Base-by-base conservation (phyloP, 1,140 invertebrate species). In the Meloidogyne hapla region DNA sequence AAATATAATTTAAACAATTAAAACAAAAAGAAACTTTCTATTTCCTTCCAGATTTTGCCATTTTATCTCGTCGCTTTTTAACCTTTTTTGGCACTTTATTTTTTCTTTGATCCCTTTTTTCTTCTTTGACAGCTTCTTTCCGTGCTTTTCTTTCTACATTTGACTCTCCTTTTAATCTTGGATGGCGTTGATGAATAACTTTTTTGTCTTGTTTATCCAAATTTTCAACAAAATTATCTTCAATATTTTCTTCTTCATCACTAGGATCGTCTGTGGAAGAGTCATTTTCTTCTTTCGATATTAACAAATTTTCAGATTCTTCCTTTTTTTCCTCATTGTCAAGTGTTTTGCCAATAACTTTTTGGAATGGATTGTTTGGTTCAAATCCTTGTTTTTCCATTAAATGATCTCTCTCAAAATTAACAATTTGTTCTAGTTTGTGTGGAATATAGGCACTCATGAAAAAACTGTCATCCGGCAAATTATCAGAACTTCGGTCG, bases 371-470 rank as follows among this genome's bases (percentile, higher is more conserved):
- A 74, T 92, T 90, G 28, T 90, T 89, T 68, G 79, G 76, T 40
- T 88, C 83, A 38, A 92, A 90, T 71, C 93, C 93, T 77, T 91
- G 89, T 88, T 93, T 93, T 0, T 91, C 91, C 81, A 93, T 90
- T 69, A 90, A 90, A 68, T 93, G 92, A 88, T 99, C 95, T 65
- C 93, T 88, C 88, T 98, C 96, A 88, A 92, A 92, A 88, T 98
- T 91, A 33, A 93, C 91, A 15, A 96, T 92, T 89, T 98, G 92
- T 81, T 92, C 92, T n/a, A 99, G 89, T 79, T 92, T 92, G 88
- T 96, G 92, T 25, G 96, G 96, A 88, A 99, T 98, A 85, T 92
- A 98, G 13, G 92, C 91, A 87, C 94, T 91, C 85, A 96, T 95
- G 88, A 99, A 99, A 40, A 97, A 93, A 81, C 93, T 92, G 82